These are phyloP conservation scores for Todiramphus chloris DNA, from an alignment of 2,113 vertebrate species.

Conservation along the genomic window DNA sequence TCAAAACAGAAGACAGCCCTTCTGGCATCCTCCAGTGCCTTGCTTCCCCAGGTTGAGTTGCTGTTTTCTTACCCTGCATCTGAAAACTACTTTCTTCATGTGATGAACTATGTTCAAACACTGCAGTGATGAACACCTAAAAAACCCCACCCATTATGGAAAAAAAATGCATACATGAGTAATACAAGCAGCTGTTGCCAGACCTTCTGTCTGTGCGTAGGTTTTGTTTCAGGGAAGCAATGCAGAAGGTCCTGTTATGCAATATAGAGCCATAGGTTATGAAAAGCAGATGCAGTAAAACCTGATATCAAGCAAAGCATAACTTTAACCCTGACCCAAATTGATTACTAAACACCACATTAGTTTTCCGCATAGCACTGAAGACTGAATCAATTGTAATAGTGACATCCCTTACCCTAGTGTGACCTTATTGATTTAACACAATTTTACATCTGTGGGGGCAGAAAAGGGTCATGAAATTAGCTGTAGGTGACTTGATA, in stretches of 20 bases:
- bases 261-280: background rate
- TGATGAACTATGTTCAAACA: background rate
- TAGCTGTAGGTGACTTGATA: background rate
- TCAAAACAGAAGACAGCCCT: background rate
- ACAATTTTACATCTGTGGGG: background rate
- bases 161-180: rapidly evolving
- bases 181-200: background rate
- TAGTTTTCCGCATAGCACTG: background rate
- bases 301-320: background rate
- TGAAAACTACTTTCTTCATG: background rate
- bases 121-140: background rate
- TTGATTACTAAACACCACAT: background rate
- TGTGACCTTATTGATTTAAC: background rate
- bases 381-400: background rate
- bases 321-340: background rate
- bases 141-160: background rate
- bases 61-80: background rate
- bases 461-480: background rate
- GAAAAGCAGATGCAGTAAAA: constrained; percentile 21
- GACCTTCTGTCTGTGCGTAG: background rate
- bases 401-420: background rate
- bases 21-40: background rate
- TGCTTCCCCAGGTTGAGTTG: rapidly evolving
- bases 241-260: background rate
- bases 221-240: background rate